Percentiles rank a stretch among this genome's conserved stretches.
Evolutionary conservation across 2,888 invertebrate species (phyloP).

Genomic region (Caradrina clavipalpis): DNA sequence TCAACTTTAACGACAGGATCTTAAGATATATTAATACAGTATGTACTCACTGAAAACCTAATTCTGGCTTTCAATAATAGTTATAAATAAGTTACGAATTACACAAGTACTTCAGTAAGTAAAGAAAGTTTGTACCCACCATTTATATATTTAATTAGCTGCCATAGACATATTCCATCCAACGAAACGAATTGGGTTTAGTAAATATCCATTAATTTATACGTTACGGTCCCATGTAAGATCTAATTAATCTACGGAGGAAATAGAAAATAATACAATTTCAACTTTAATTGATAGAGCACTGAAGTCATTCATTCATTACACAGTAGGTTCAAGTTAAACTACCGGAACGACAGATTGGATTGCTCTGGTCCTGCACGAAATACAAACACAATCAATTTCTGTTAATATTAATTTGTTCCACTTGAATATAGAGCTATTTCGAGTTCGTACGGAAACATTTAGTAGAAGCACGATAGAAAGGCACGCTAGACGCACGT

Average conservation of each 20-base stretch:
- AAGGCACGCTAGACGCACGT: slow-evolving; percentile 87
- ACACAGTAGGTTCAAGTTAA: slow-evolving; percentile 69
- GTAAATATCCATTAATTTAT: slow-evolving; percentile 83
- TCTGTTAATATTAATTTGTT: slow-evolving; percentile 72
- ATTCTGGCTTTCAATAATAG: slow-evolving; percentile 25
- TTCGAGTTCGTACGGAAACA: slow-evolving; percentile 79
- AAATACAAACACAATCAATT: slow-evolving; percentile 72
- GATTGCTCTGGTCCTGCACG: slow-evolving; percentile 68
- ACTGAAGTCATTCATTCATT: slow-evolving; percentile 79
- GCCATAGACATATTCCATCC: slow-evolving; percentile 78
- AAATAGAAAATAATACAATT: slow-evolving; percentile 86
- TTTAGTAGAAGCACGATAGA: slow-evolving; percentile 75
- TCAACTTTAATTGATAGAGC: slow-evolving; percentile 83
- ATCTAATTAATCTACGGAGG: slow-evolving; percentile 85
- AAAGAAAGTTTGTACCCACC: slow-evolving; percentile 79
- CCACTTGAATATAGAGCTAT: slow-evolving; percentile 76
- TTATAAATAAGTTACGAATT: slow-evolving; percentile 54
- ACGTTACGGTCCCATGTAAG: slow-evolving; percentile 86
- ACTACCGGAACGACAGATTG: slow-evolving; percentile 66
- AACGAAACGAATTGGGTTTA: slow-evolving; percentile 74
- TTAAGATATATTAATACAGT: slow-evolving; percentile 12
- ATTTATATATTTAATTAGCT: slow-evolving; percentile 82
- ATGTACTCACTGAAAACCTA: slow-evolving; percentile 2
- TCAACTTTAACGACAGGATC: slow-evolving; percentile 18
- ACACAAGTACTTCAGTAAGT: slow-evolving; percentile 41